Conservation (phyloP, 2,797 vertebrate species). For the Anguilla anguilla region DNA sequence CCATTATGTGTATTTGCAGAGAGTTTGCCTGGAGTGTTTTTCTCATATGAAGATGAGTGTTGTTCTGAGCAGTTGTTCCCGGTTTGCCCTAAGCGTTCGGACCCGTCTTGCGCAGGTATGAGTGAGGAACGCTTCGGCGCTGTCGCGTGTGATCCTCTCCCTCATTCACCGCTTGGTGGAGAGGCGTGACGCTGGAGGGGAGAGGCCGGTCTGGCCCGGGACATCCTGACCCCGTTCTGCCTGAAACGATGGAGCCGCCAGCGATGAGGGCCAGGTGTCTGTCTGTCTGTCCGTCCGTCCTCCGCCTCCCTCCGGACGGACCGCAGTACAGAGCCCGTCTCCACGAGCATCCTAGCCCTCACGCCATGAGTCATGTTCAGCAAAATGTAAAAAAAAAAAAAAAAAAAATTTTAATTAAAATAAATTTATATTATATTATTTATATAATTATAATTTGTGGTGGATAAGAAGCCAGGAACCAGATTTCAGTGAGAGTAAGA, state of each 20-base stretch:
- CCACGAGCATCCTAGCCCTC: neutral
- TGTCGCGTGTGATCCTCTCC: conserved; percentile 99
- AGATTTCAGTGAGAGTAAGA: conserved; percentile 28
- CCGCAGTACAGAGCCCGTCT: conserved; percentile 58
- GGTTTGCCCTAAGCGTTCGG: conserved; percentile 99
- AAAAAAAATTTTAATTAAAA: conserved; percentile 37
- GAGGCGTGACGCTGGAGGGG: conserved; percentile 97
- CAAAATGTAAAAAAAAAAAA: conserved; percentile 38
- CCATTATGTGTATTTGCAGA: conserved; percentile 89
- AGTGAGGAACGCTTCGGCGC: conserved; percentile 99
- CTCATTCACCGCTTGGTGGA: conserved; percentile 99
- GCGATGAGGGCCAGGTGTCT: conserved; percentile 92
- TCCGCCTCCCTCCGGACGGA: conserved; percentile 64
- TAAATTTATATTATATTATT: neutral
- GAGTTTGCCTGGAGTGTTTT: conserved; percentile 94
- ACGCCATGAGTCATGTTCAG: neutral
- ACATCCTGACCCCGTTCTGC: conserved; percentile 99
- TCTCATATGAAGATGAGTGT: conserved; percentile 93
- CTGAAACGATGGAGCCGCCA: conserved; percentile 99
- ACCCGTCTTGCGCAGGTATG: conserved; percentile 99
- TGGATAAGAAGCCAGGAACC: conserved; percentile 47
- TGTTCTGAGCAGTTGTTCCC: conserved; percentile 90
- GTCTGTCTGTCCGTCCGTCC: neutral
- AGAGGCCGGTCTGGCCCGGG: conserved; percentile 91
- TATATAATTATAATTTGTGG: conserved; percentile 43